A percentile compares a stretch with the other conserved stretches of the same genome.
Evolutionary conservation across 2,113 vertebrate species (phyloP).

Genomic region (Galeopterus variegatus): DNA sequence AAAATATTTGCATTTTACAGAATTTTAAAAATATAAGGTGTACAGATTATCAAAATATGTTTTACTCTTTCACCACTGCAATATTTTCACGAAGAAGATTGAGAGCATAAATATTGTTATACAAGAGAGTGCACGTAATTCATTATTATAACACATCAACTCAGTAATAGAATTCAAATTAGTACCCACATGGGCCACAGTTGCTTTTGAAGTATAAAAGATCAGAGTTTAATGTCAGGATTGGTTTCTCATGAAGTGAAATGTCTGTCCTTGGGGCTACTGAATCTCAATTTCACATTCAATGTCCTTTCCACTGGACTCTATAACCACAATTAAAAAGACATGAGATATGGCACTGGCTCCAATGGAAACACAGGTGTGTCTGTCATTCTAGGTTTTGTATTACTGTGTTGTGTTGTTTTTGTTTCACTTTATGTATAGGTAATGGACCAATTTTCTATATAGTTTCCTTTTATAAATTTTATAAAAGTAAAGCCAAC

Average conservation of each 20-base stretch:
- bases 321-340: conserved; percentile 34
- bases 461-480: not conserved
- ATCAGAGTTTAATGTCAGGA: conserved; percentile 22
- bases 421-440: conserved; percentile 54
- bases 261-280: conserved; percentile 53
- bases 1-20: not conserved
- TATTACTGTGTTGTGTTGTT: not conserved
- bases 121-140: not conserved
- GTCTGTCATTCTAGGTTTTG: conserved; percentile 6
- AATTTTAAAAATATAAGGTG: not conserved
- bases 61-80: not conserved
- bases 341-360: not conserved
- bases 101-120: conserved; percentile 55
- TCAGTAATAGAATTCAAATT: conserved; percentile 60
- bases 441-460: conserved; percentile 6
- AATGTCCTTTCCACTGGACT: conserved; percentile 23
- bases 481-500: conserved; percentile 48
- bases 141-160: conserved; percentile 49
- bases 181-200: not conserved
- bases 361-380: conserved; percentile 1
- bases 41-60: conserved; percentile 14
- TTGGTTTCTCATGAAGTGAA: conserved; percentile 71
- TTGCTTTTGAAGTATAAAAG: conserved; percentile 57
- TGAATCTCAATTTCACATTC: conserved; percentile 60
- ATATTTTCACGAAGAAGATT: not conserved